phyloP scores from a whole-genome alignment of 2,113 vertebrate species.

The Tympanuchus pallidicinctus region DNA sequence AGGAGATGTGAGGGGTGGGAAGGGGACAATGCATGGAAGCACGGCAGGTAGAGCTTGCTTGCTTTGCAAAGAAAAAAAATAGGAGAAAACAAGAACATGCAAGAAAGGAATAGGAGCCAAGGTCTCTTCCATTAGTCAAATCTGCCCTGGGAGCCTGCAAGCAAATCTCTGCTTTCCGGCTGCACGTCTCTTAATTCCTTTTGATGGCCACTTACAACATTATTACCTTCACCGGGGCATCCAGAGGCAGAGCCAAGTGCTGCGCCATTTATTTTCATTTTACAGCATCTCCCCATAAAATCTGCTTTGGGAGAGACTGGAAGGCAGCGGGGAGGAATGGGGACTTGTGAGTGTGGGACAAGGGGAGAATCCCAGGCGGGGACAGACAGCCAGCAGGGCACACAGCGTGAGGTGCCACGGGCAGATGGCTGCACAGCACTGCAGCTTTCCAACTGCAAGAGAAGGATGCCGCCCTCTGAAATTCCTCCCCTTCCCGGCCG shows the following conservation, averaged over 20 bases:
- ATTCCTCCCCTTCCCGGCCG: not conserved
- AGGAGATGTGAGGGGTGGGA: not conserved
- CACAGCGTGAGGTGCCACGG: too few species aligned
- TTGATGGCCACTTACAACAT: conserved; percentile 75
- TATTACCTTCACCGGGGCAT: conserved; percentile 72
- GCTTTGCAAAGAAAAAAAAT: not conserved
- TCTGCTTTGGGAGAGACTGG: conserved; percentile 3
- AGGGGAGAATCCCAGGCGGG: rapidly evolving
- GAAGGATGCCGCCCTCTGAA: rapidly evolving
- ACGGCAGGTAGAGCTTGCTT: not conserved
- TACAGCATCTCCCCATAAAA: conserved; percentile 37
- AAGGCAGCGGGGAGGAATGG: not conserved
- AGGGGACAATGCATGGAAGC: not conserved
- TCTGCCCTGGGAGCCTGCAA: conserved; percentile 65
- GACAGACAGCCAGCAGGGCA: not conserved
- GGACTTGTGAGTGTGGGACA: rapidly evolving
- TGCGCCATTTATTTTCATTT: conserved; percentile 58
- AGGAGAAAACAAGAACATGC: not conserved
- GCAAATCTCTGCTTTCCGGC: conserved; percentile 69
- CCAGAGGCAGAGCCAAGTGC: conserved; percentile 61
- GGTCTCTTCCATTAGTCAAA: conserved; percentile 71
- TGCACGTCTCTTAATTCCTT: conserved; percentile 72
- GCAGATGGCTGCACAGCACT: too few species aligned
- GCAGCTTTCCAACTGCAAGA: not conserved
- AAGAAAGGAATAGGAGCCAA: conserved; percentile 58